phyloP scores from a whole-genome alignment of 2,888 invertebrate species.

The Apodemia duryi region DNA sequence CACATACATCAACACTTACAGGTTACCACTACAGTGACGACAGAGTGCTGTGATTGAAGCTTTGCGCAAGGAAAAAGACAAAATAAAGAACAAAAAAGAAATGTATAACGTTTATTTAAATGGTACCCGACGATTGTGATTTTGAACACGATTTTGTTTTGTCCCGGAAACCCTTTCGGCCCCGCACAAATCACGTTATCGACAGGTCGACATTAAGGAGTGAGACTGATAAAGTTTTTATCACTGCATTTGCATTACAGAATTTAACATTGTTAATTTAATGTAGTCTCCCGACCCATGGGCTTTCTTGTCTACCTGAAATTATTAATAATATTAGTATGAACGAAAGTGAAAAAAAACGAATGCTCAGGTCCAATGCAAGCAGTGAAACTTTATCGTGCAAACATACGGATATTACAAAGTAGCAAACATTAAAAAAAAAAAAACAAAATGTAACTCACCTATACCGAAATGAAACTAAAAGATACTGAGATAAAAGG shows the following conservation, averaged over 20 bases:
- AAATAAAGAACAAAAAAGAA: conserved; percentile 62
- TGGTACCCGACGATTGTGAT: conserved; percentile 28
- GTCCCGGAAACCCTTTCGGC: conserved; percentile 6
- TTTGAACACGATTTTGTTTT: conserved; percentile 25
- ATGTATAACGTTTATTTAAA: conserved; percentile 66
- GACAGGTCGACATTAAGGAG: not conserved
- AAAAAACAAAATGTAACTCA: conserved; percentile 45
- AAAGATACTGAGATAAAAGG: conserved; percentile 31
- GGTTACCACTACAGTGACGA: conserved; percentile 70
- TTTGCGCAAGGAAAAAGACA: conserved; percentile 67
- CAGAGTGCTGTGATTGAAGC: conserved; percentile 78
- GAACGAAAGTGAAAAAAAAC: conserved; percentile 58
- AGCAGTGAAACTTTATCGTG: conserved; percentile 53
- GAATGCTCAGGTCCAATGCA: conserved; percentile 48
- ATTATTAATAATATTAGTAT: conserved; percentile 78
- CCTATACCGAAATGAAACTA: conserved; percentile 39
- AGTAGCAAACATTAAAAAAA: conserved; percentile 25
- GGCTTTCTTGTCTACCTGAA: conserved; percentile 76
- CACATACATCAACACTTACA: conserved; percentile 51
- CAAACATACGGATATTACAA: conserved; percentile 52
- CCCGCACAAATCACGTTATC: not conserved
- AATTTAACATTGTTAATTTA: conserved; percentile 59
- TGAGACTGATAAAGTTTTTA: conserved; percentile 42
- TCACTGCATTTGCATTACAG: conserved; percentile 51
- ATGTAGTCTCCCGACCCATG: conserved; percentile 75